Evolutionary conservation across 2,888 invertebrate species (phyloP).

Genomic region (Steinernema scapterisci): DNA sequence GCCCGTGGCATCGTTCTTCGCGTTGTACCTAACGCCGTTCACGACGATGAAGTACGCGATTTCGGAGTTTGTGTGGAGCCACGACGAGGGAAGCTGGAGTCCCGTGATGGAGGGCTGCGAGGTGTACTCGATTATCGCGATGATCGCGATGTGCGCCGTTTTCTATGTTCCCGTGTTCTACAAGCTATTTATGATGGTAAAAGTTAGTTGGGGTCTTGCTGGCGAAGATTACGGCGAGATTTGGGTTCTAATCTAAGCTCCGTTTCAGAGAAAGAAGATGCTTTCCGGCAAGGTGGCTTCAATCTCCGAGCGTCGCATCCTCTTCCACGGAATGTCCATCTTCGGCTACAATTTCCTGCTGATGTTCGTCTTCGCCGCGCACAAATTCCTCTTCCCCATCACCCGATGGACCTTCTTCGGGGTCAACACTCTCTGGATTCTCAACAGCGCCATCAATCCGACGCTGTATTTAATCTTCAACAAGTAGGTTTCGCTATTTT

Average conservation of each 20-base stretch:
- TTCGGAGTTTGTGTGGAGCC: background rate
- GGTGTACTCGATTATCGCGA: background rate
- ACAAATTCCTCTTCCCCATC: background rate
- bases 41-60: background rate
- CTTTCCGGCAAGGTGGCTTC: background rate
- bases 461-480: background rate
- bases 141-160: background rate
- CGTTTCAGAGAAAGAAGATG: background rate
- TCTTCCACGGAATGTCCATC: conserved; percentile 12
- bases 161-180: conserved; percentile 5
- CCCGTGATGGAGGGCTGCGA: background rate
- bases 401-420: conserved; percentile 1
- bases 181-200: conserved; percentile 10
- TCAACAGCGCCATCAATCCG: background rate
- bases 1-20: background rate
- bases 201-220: no score
- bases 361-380: conserved; percentile 3
- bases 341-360: conserved; percentile 17
- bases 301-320: background rate
- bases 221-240: no score
- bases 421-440: conserved; percentile 1
- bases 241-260: no score
- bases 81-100: background rate
- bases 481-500: background rate
- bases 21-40: background rate